Evolutionary conservation across 2,797 vertebrate species (phyloP).

Genomic region (Oceanodroma leucorhoa): DNA sequence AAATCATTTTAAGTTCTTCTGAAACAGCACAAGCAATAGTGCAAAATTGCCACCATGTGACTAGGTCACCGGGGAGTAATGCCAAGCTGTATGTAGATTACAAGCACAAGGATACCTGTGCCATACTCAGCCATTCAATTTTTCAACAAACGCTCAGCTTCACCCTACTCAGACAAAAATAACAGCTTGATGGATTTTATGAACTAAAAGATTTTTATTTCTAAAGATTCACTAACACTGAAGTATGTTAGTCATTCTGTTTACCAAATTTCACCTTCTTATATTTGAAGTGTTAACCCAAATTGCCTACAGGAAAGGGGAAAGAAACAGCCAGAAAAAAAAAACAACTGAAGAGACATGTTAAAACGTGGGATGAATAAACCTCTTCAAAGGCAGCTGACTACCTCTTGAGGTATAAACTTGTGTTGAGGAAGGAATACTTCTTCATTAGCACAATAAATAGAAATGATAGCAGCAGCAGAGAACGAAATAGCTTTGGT

Average conservation of each 20-base stretch:
- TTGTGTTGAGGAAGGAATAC: neutral
- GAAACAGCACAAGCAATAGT: neutral
- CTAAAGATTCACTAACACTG: neutral
- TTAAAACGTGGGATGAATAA: neutral
- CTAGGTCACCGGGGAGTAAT: neutral
- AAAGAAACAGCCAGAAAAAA: neutral
- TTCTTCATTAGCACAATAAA: neutral
- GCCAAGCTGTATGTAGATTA: rapidly evolving
- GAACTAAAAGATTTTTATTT: neutral
- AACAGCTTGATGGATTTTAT: neutral
- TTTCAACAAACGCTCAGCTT: neutral
- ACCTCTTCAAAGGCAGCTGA: neutral
- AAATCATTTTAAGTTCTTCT: neutral
- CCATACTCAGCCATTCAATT: neutral
- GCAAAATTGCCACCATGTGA: neutral
- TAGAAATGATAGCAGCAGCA: neutral
- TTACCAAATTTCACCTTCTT: neutral
- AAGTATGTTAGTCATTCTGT: neutral
- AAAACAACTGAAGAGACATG: neutral
- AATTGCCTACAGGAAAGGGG: neutral
- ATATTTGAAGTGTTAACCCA: neutral
- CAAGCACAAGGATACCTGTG: neutral
- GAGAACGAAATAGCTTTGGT: neutral
- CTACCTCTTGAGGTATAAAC: neutral
- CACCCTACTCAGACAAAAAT: neutral